A percentile compares a stretch with the other conserved stretches of the same genome.
phyloP scores from a whole-genome alignment of 2,797 vertebrate species.

The Dicrostonyx torquatus region DNA sequence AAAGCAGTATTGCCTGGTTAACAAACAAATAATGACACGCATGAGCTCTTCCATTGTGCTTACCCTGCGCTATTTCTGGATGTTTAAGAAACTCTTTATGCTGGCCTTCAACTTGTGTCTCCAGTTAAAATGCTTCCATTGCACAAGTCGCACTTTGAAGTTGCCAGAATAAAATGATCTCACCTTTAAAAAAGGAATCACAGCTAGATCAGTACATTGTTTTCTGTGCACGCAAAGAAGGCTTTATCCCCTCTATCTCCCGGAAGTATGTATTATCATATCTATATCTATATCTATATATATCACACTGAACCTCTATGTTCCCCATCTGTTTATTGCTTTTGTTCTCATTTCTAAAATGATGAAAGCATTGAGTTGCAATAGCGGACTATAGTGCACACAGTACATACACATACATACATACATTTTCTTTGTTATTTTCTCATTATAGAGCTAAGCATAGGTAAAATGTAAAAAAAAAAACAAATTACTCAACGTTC shows the following conservation, averaged over 20 bases:
- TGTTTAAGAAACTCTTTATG: constrained; percentile 45
- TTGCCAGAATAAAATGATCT: constrained; percentile 44
- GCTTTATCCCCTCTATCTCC: background rate
- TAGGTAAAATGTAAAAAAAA: constrained; percentile 51
- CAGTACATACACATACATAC: background rate
- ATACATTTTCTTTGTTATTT: constrained; percentile 49
- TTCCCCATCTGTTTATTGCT: background rate
- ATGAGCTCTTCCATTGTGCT: constrained; percentile 26
- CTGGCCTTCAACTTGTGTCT: constrained; percentile 36
- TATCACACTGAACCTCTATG: constrained; percentile 19
- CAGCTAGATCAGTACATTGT: constrained; percentile 2
- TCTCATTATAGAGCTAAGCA: constrained; percentile 42
- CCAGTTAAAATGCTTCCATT: constrained; percentile 35
- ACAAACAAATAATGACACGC: constrained; percentile 40
- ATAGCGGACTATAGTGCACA: background rate
- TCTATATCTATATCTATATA: background rate
- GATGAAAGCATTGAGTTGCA: background rate
- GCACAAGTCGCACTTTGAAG: constrained; percentile 13
- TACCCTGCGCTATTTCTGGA: background rate
- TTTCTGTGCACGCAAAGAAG: constrained; percentile 36
- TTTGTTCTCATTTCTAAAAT: background rate
- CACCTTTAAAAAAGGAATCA: background rate
- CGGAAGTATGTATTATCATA: constrained; percentile 48
- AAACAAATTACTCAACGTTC: constrained; percentile 41
- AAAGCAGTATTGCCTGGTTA: background rate